Evolutionary conservation across 2,113 vertebrate species (phyloP), one percentile per base, ranked within the genome.

Genomic region (Sisor rabdophorus): DNA sequence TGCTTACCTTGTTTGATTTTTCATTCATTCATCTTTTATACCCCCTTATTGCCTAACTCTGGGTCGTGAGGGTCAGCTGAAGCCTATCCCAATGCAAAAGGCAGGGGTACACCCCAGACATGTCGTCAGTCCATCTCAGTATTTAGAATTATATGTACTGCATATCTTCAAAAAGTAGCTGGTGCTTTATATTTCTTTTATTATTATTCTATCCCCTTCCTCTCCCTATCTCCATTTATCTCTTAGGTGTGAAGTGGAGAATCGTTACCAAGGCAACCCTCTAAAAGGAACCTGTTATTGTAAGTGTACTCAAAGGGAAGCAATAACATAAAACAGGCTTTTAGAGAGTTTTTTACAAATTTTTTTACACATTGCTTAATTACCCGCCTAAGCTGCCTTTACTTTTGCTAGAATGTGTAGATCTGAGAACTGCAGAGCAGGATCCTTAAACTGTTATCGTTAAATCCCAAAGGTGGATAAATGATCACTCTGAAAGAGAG

Each of bases 201-300:
- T 63, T 13, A n/a, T n/a, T 13, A 20, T 61, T 32, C 11, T 20
- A 20, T 20, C 10, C 16, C 28, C 32, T 3, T 3, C 47, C 28
- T 19, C 52, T 11, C n/a, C 8, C 44, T 76, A n/a, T 32, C 53
- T 54, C 7, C 48, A 77, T 84, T 76, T 81, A 72, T 85, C 79
- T 78, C 89, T 73, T 84, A 98, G 96, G 86, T 99, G 97, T 87
- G 97, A 98, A 88, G 94, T 98, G 0, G 96, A 98, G 90, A 98
- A 96, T 72, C 94, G 97, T 58, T 99, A 98, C 89, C 97, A 98
- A 83, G 96, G 97, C 88, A 99, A 98, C 88, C 97, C 97, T 44
- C 93, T 98, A 78, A 98, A 98, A 93, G 97, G 97, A 89, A 98
- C 97, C 0, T 99, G 97, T 86, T 98, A 99, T 85, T 99, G 97